These are phyloP conservation scores for Paramormyrops hopkinsi DNA, from an alignment of 2,797 vertebrate species.

Conservation along the genomic window DNA sequence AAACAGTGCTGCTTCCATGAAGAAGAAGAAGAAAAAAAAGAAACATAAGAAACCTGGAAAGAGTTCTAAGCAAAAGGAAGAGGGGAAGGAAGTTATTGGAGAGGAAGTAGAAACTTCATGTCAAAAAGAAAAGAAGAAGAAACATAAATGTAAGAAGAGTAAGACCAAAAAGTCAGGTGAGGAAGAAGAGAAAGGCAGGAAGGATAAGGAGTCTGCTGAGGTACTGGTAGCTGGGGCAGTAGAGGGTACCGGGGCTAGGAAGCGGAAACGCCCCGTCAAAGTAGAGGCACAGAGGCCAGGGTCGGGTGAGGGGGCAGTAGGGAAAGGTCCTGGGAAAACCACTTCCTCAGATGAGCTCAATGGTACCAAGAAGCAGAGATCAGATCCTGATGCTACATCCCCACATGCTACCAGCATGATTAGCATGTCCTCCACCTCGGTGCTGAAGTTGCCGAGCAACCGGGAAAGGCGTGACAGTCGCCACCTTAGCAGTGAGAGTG, in stretches of 20 bases:
- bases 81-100: constrained; percentile 67
- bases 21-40: constrained; percentile 95
- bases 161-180: constrained; percentile 64
- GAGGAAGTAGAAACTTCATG: constrained; percentile 63
- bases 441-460: constrained; percentile 51
- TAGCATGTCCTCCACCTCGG: constrained; percentile 57
- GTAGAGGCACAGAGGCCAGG: constrained; percentile 66
- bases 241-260: constrained; percentile 58
- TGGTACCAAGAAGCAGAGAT: constrained; percentile 68
- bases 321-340: constrained; percentile 56
- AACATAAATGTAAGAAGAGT: constrained; percentile 86
- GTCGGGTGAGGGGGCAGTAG: constrained; percentile 51
- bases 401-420: constrained; percentile 52
- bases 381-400: constrained; percentile 61
- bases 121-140: constrained; percentile 77
- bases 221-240: constrained; percentile 25
- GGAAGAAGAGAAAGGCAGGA: constrained; percentile 47
- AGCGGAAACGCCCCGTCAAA: constrained; percentile 67
- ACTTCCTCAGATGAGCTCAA: constrained; percentile 69
- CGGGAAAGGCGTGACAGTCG: constrained; percentile 47
- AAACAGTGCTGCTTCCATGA: constrained; percentile 64
- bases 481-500: constrained; percentile 79
- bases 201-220: constrained; percentile 40
- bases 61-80: constrained; percentile 73
- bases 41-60: constrained; percentile 93